Evolutionary conservation across 2,113 vertebrate species (phyloP).

Genomic region (Nettapus auritus): DNA sequence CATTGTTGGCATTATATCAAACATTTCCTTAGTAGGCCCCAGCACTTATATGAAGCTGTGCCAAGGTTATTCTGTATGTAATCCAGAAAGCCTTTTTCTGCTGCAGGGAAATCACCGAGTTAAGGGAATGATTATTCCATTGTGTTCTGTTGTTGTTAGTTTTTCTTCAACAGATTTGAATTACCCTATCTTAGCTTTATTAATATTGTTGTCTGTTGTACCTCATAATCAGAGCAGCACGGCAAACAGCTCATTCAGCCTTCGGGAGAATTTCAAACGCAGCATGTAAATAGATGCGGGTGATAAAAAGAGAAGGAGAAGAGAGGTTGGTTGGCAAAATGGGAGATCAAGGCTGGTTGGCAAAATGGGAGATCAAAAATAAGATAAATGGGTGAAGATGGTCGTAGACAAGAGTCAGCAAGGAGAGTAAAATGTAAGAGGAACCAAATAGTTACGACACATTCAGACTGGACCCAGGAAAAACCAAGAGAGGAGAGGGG

Average conservation of each 20-base stretch:
- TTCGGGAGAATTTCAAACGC: constrained; percentile 15
- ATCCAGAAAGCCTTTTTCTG: constrained; percentile 65
- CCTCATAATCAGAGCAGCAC: constrained; percentile 46
- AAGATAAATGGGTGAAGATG: background rate
- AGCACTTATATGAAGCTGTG: constrained; percentile 51
- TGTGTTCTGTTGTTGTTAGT: constrained; percentile 62
- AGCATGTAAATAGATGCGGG: background rate
- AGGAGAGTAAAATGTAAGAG: constrained; percentile 12
- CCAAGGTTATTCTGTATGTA: constrained; percentile 61
- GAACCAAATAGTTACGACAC: background rate
- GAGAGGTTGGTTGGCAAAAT: no score
- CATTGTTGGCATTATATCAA: constrained; percentile 62
- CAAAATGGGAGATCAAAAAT: background rate
- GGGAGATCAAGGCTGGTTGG: background rate
- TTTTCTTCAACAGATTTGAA: constrained; percentile 58
- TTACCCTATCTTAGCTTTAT: constrained; percentile 41
- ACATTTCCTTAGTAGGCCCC: constrained; percentile 63
- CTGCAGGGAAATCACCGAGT: constrained; percentile 54
- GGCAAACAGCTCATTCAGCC: constrained; percentile 48
- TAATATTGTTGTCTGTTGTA: constrained; percentile 58
- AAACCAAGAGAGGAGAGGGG: background rate
- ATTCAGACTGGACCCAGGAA: background rate
- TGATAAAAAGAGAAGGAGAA: constrained; percentile 38
- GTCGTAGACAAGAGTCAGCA: background rate
- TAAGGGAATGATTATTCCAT: constrained; percentile 60